phyloP scores from a whole-genome alignment of 2,113 vertebrate species.

The Lichenostomus cassidix region DNA sequence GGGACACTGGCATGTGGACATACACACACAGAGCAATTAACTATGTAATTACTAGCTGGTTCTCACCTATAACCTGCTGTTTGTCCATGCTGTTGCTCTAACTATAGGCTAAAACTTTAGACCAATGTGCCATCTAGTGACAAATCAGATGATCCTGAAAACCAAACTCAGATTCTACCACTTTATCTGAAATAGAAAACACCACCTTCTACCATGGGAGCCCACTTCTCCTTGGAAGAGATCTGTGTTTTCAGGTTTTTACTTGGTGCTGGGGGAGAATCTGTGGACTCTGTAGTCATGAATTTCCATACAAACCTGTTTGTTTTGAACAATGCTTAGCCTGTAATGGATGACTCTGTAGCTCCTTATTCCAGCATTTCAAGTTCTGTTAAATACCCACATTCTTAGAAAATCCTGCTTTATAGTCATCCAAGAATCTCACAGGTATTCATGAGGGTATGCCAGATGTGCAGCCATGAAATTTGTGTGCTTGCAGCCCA shows the following conservation, averaged over 20 bases:
- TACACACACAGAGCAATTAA: neutral
- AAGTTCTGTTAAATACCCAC: neutral
- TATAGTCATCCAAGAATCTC: neutral
- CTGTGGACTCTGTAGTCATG: neutral
- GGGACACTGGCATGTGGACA: rapidly evolving
- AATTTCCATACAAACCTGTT: neutral
- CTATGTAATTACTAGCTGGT: neutral
- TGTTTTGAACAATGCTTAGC: neutral
- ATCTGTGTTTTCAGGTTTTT: neutral
- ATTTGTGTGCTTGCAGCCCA: neutral
- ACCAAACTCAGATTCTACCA: neutral
- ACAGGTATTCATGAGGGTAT: neutral
- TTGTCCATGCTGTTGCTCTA: neutral
- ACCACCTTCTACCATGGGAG: neutral
- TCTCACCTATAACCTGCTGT: neutral
- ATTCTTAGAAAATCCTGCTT: neutral
- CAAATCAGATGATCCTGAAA: neutral
- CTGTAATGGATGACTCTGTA: neutral
- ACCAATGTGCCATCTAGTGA: constrained; percentile 66
- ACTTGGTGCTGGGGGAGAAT: neutral
- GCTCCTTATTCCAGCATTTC: neutral
- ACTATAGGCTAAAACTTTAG: constrained; percentile 16
- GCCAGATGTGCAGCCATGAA: neutral
- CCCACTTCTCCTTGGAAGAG: neutral
- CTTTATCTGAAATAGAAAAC: neutral